Percentiles rank a stretch among this genome's conserved stretches.
Evolutionary conservation across 2,888 invertebrate genomes (phyloP).

Genomic region (Phania funesta): DNA sequence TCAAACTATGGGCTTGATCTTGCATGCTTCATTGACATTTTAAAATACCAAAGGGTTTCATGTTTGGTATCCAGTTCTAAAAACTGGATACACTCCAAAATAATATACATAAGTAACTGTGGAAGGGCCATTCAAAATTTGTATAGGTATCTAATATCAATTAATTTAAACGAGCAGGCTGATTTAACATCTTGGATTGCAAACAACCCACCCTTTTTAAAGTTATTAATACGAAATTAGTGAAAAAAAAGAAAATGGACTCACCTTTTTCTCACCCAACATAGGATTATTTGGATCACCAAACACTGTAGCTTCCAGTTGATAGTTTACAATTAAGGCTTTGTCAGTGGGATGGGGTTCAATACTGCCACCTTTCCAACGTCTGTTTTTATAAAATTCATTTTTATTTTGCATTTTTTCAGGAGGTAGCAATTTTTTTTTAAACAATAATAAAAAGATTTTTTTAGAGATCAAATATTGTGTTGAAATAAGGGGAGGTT

Average conservation of each 20-base stretch:
- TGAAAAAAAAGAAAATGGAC: slow-evolving; percentile 44
- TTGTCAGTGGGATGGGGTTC: slow-evolving; percentile 95
- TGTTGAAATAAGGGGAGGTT: slow-evolving; percentile 5
- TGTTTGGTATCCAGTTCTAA: too few relatives aligned
- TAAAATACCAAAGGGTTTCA: too few relatives aligned
- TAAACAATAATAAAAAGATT: slow-evolving; percentile 32
- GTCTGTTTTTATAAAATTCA: slow-evolving; percentile 79
- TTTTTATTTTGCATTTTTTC: slow-evolving; percentile 40
- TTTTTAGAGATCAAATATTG: slow-evolving; percentile 32
- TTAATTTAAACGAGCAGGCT: too few relatives aligned
- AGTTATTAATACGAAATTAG: neutral
- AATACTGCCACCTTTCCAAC: slow-evolving; percentile 88
- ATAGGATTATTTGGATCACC: slow-evolving; percentile 89
- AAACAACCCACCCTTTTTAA: too few relatives aligned
- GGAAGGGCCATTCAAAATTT: too few relatives aligned
- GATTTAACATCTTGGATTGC: too few relatives aligned
- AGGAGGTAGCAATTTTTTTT: slow-evolving; percentile 42
- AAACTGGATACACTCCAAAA: too few relatives aligned
- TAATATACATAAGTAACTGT: too few relatives aligned
- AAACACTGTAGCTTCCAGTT: slow-evolving; percentile 91
- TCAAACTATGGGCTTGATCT: too few relatives aligned
- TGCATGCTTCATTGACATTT: too few relatives aligned
- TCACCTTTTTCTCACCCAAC: slow-evolving; percentile 90
- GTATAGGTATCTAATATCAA: too few relatives aligned
- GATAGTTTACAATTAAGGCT: slow-evolving; percentile 92